Evolutionary conservation across 1,140 invertebrate genomes (phyloP).

Genomic region (Sycobia sp.): DNA sequence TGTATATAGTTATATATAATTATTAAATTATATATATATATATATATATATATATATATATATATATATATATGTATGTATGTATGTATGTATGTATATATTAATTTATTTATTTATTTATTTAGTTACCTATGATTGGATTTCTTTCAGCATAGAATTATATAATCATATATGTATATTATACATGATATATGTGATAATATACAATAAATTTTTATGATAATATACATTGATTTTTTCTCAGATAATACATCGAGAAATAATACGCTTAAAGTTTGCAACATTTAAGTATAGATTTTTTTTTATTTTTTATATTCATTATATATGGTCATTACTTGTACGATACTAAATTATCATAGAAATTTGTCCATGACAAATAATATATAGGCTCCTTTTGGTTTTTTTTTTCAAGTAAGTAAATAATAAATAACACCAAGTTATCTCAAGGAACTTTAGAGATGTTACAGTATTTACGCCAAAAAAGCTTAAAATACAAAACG

Average conservation of each 20-base stretch:
- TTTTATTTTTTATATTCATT: no score
- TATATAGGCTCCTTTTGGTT: constrained; percentile 10
- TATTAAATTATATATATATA: constrained; percentile 1
- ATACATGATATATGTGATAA: constrained; percentile 8
- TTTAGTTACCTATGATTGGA: no score
- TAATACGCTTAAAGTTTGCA: constrained; percentile 15
- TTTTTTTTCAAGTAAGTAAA: background rate
- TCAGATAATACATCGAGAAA: constrained; percentile 1
- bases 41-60: no score
- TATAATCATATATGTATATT: constrained; percentile 11
- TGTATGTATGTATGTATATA: no score
- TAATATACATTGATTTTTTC: constrained; percentile 16
- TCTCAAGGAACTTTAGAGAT: constrained; percentile 17
- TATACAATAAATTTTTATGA: constrained; percentile 8
- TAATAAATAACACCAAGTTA: constrained; percentile 29
- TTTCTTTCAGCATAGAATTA: no score
- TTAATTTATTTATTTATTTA: no score
- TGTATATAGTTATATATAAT: constrained; percentile 14
- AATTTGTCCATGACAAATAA: constrained; percentile 15
- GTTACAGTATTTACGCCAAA: constrained; percentile 14
- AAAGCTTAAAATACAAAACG: constrained; percentile 3
- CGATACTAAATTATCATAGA: constrained; percentile 16
- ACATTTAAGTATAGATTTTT: no score
- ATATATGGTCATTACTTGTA: constrained; percentile 14
- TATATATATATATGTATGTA: no score